Evolutionary conservation across 2,797 vertebrate genomes (phyloP).

Genomic region (Diplodus puntazzo): DNA sequence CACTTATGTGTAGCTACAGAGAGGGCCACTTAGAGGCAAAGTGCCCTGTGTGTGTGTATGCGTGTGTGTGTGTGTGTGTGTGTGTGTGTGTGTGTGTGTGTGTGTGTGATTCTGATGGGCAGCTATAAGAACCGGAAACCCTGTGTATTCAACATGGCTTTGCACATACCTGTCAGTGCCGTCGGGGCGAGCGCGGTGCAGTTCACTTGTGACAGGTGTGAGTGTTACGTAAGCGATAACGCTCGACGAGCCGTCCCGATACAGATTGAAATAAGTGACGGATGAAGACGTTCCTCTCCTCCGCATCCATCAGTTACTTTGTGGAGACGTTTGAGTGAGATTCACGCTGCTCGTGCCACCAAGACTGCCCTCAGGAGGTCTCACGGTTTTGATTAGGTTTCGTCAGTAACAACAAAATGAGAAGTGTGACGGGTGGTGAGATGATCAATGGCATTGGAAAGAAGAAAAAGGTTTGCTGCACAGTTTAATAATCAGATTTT

Average conservation of each 20-base stretch:
- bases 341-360: background rate
- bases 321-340: background rate
- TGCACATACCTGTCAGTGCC: constrained; percentile 10
- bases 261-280: background rate
- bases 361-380: background rate
- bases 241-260: background rate
- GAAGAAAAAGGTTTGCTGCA: background rate
- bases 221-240: background rate
- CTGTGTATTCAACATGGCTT: constrained; percentile 9
- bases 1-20: constrained; percentile 35
- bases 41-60: constrained; percentile 2
- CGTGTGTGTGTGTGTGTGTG: background rate
- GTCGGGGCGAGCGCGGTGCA: background rate
- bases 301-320: background rate
- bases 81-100: background rate
- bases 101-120: background rate
- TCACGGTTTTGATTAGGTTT: background rate
- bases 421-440: background rate
- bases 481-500: background rate
- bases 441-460: background rate
- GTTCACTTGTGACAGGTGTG: constrained; percentile 17
- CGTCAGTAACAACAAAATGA: background rate
- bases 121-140: constrained; percentile 13
- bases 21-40: constrained; percentile 42
- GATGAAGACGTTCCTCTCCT: background rate